Percentiles rank a stretch among this genome's conserved stretches.
Evolutionary conservation across 2,888 invertebrate genomes (phyloP).

Genomic region (Drosophila subquinaria): DNA sequence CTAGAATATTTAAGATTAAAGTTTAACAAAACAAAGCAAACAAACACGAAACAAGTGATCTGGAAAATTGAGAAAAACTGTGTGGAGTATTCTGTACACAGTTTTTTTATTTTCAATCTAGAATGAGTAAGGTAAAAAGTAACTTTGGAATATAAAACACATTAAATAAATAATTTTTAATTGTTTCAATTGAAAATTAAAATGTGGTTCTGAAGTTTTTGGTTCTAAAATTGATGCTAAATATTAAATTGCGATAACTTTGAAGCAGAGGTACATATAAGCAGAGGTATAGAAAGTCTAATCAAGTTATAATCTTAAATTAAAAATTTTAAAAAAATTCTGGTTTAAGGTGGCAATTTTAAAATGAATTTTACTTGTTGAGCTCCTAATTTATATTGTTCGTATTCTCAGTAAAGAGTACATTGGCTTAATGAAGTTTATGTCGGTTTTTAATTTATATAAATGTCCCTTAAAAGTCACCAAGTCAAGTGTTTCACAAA

Average conservation of each 20-base stretch:
- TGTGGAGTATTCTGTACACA: background rate
- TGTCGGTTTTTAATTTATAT: background rate
- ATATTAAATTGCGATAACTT: too few species aligned
- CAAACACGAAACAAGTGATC: background rate
- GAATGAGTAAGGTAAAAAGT: background rate
- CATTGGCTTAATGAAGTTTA: conserved; percentile 8
- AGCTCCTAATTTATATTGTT: background rate
- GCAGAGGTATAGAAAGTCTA: too few species aligned
- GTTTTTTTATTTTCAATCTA: background rate
- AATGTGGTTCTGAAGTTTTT: too few species aligned
- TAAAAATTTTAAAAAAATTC: too few species aligned
- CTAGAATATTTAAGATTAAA: background rate
- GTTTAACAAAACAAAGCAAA: background rate
- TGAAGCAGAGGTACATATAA: too few species aligned
- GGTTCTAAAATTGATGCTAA: too few species aligned
- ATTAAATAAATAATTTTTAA: too few species aligned
- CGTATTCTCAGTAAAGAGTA: background rate
- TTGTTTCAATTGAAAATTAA: too few species aligned
- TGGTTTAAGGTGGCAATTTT: background rate
- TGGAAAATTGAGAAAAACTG: background rate
- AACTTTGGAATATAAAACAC: too few species aligned
- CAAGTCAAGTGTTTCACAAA: conserved; percentile 23
- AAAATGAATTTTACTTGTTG: background rate
- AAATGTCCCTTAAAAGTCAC: conserved; percentile 1
- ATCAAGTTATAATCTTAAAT: too few species aligned